Conservation (phyloP, 2,888 invertebrate genomes). For the Drosophila formosana region DNA sequence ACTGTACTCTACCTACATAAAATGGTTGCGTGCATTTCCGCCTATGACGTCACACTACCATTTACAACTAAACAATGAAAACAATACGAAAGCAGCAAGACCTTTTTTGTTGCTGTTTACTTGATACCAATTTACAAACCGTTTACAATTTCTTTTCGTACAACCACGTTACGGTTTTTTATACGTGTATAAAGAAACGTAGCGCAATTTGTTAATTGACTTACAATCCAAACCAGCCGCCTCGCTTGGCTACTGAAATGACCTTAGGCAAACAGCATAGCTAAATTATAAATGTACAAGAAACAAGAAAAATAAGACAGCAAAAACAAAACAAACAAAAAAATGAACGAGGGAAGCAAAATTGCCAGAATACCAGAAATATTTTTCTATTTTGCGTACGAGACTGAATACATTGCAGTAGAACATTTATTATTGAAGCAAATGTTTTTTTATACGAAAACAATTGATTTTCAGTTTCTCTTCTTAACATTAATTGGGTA, state of each 20-base stretch:
- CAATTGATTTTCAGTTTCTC: constrained; percentile 42
- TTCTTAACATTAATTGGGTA: constrained; percentile 39
- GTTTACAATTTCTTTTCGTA: constrained; percentile 44
- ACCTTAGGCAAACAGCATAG: constrained; percentile 37
- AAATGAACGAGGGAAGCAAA: constrained; percentile 63
- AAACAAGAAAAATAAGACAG: constrained; percentile 11
- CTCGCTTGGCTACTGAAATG: constrained; percentile 44
- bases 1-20: constrained; percentile 46
- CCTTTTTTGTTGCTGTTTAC: constrained; percentile 38
- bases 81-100: constrained; percentile 30
- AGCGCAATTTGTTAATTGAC: constrained; percentile 49
- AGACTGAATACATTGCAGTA: constrained; percentile 71
- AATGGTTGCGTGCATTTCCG: constrained; percentile 64
- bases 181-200: constrained; percentile 31
- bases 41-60: constrained; percentile 70
- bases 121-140: constrained; percentile 69
- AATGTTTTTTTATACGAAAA: constrained; percentile 36
- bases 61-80: constrained; percentile 56
- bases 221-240: constrained; percentile 40
- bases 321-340: constrained; percentile 19
- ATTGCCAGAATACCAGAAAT: constrained; percentile 56
- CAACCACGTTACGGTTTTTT: constrained; percentile 38
- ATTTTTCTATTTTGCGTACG: constrained; percentile 71
- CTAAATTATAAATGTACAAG: constrained; percentile 9
- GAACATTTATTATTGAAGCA: constrained; percentile 47